Conservation (phyloP, 2,113 vertebrate genomes). For the Lagopus leucura region DNA sequence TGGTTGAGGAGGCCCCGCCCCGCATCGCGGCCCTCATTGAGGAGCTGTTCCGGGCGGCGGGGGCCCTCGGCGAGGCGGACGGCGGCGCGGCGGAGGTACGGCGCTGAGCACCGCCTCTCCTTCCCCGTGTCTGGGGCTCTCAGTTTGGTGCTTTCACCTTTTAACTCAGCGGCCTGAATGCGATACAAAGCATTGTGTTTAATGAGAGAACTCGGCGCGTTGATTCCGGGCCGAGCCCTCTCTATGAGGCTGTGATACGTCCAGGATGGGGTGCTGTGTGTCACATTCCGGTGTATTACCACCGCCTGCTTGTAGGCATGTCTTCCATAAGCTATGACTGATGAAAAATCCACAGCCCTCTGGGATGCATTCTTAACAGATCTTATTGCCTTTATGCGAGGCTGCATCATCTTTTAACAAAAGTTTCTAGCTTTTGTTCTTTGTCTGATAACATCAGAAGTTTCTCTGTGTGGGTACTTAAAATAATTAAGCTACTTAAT, state of each 20-base stretch:
- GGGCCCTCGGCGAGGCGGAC: constrained; percentile 37
- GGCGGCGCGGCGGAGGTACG: constrained; percentile 35
- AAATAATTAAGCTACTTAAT: background rate
- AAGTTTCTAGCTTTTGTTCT: background rate
- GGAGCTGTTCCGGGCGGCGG: constrained; percentile 78
- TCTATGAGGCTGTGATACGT: background rate
- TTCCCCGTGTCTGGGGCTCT: too few species aligned
- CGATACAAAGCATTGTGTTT: background rate
- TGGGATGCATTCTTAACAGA: background rate
- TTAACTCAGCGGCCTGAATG: too few species aligned
- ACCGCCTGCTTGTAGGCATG: background rate
- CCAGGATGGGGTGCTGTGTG: background rate
- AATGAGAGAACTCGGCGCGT: background rate
- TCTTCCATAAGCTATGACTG: background rate
- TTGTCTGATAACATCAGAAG: background rate
- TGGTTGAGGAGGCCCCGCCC: constrained; percentile 58
- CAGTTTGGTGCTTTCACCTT: too few species aligned
- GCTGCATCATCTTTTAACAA: background rate
- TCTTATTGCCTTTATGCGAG: background rate
- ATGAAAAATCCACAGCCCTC: background rate
- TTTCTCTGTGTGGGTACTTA: background rate
- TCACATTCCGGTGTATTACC: background rate
- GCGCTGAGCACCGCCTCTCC: background rate
- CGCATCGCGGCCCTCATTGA: constrained; percentile 77
- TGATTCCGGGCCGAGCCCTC: background rate